Conservation (phyloP, 2,888 invertebrate genomes). For the Sericinus montela region DNA sequence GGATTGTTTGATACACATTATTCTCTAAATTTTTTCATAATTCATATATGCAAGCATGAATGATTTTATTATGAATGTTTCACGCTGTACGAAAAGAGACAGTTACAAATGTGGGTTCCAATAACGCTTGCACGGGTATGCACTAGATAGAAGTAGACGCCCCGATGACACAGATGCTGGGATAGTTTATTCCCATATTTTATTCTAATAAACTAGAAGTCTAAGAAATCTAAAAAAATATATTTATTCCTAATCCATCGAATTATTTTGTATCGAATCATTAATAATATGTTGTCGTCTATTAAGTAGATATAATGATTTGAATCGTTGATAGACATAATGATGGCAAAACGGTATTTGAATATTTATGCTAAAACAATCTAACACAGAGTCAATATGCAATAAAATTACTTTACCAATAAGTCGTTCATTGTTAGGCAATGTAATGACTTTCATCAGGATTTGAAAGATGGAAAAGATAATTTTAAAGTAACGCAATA, state of each 20-base stretch:
- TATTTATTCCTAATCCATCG: neutral
- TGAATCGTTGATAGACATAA: neutral
- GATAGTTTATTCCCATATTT: constrained; percentile 10
- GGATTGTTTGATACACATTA: constrained; percentile 33
- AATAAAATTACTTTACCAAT: constrained; percentile 9
- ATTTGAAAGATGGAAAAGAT: constrained; percentile 13
- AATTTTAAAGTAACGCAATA: constrained; percentile 12
- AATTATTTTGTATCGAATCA: neutral
- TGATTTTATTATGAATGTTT: constrained; percentile 8
- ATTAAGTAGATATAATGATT: no score
- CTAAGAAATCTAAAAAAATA: neutral
- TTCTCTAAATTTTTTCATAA: constrained; percentile 19
- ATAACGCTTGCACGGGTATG: neutral
- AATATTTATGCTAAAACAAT: constrained; percentile 1
- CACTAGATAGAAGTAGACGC: constrained; percentile 3
- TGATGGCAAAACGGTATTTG: neutral
- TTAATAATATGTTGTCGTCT: no score
- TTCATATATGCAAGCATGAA: constrained; percentile 5
- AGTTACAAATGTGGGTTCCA: constrained; percentile 3
- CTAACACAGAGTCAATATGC: neutral
- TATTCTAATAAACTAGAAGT: constrained; percentile 3
- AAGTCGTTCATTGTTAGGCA: constrained; percentile 10
- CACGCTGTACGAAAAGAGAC: neutral
- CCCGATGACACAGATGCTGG: constrained; percentile 13
- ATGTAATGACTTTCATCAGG: constrained; percentile 15